These are phyloP conservation scores for Heterodera filipjevi DNA, from an alignment of 2,888 invertebrate genomes.

Conservation along the genomic window DNA sequence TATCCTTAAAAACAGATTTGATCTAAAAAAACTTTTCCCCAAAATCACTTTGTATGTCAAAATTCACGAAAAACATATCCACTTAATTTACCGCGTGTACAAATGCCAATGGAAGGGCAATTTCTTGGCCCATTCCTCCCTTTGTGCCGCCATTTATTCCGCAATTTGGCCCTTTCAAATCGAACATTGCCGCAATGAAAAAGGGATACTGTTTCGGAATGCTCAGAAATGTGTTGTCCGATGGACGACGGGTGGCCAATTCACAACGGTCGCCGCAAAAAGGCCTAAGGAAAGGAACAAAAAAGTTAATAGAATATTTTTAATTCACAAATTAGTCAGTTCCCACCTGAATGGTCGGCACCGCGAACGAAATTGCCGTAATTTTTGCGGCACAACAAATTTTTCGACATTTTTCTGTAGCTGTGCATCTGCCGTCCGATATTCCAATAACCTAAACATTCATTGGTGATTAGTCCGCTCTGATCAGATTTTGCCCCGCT, in stretches of 20 bases:
- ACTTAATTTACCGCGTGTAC: conserved; percentile 45
- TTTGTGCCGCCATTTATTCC: conserved; percentile 38
- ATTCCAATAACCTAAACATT: conserved; percentile 38
- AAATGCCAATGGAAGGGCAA: conserved; percentile 61
- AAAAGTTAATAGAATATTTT: neutral
- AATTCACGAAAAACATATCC: conserved; percentile 26
- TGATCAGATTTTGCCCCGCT: neutral
- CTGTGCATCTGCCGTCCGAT: conserved; percentile 42
- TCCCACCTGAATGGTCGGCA: conserved; percentile 52
- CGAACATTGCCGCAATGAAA: conserved; percentile 58
- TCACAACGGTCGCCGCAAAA: conserved; percentile 54
- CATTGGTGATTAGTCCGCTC: neutral
- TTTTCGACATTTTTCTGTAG: conserved; percentile 22
- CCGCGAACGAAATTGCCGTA: conserved; percentile 49
- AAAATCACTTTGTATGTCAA: too few species aligned
- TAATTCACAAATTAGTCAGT: neutral
- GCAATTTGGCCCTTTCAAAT: conserved; percentile 56
- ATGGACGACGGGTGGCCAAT: conserved; percentile 46
- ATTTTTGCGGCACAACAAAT: conserved; percentile 19
- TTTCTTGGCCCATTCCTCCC: conserved; percentile 33
- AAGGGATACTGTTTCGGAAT: conserved; percentile 58
- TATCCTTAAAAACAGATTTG: too few species aligned
- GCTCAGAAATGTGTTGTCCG: conserved; percentile 54
- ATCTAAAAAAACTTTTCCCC: too few species aligned
- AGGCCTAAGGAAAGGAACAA: neutral